A percentile compares a stretch with the other conserved stretches of the same genome.
phyloP scores from a whole-genome alignment of 2,113 vertebrate genomes.

The Genyomyrus donnyi region DNA sequence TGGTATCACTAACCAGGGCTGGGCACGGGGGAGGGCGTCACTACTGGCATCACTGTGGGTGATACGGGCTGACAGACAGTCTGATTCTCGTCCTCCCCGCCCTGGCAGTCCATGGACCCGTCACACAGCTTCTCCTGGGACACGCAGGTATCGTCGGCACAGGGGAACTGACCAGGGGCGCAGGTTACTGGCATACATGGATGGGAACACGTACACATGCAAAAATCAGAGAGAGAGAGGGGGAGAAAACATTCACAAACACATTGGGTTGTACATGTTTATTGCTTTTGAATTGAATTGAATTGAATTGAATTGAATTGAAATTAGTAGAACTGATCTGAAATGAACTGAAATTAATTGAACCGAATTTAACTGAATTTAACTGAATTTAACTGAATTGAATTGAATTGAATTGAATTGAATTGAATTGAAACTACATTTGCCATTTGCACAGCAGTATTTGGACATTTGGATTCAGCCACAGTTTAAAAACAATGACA shows the following conservation, averaged over 20 bases:
- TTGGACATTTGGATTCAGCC: background rate
- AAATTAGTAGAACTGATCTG: background rate
- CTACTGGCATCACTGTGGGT: background rate
- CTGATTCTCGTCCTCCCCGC: constrained; percentile 63
- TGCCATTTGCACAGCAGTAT: background rate
- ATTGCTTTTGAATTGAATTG: background rate
- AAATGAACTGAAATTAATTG: background rate
- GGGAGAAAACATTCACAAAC: background rate
- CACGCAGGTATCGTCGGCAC: constrained; percentile 61
- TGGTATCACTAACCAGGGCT: constrained; percentile 25
- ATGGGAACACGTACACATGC: background rate
- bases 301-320: background rate
- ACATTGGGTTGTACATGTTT: background rate
- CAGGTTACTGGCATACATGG: constrained; percentile 50
- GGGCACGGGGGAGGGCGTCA: background rate
- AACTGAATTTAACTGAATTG: no score
- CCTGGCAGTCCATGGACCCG: constrained; percentile 57
- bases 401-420: no score
- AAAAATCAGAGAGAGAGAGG: background rate
- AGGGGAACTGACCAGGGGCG: constrained; percentile 54
- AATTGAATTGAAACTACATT: background rate
- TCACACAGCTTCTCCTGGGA: constrained; percentile 53
- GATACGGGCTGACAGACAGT: constrained; percentile 42
- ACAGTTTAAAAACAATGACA: background rate
- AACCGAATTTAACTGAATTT: no score